Base-by-base conservation (phyloP, 64 coral and sea anemone species). In the Actinia equina region DNA sequence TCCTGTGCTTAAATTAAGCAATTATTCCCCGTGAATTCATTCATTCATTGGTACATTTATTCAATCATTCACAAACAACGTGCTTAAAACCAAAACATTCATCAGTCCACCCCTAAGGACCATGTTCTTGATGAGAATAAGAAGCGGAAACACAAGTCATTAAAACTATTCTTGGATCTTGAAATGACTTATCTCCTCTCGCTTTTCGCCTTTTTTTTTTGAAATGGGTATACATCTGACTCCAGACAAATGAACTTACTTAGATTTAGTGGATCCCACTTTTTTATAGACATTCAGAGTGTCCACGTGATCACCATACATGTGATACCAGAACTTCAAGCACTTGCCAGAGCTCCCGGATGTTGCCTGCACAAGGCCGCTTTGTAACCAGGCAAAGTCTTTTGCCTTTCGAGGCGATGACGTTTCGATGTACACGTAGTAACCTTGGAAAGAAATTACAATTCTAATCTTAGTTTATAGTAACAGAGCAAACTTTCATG, bases 291-390 rank as follows among this genome's bases (percentile, higher is more conserved):
- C 88, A 80, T 99, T 92, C 14, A 99, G 86, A 23, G 85, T 87
- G 88, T 99, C 90, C 42, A 99, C 88, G 80, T 99, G 90, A 44
- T 65, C 85, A 27, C 97, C 97, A 83, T 92, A 99, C 97, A 99
- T 99, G 54, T 99, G 97, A 59, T 79, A 99, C 91, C 93, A 99
- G 37, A 99, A 99, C 88, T 99, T 99, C 57, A 99, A 83, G 59
- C 97, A 99, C 44, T 87, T 89, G 15, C 97, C 97, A 44, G 88
- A 49, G 23, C 89, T 90, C 11, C 91, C 93, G 12, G 97, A 89
- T 16, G 97, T 96, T 13, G 94, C 77, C 64, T 93, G 88, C 7
- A 95, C 79, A 46, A 94, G 20, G 4, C 90, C 88, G 88, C 97
- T 99, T 41, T 83, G 88, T 23, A 99, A 85, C 97, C 91, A 89